Evolutionary conservation across 2,113 vertebrate species (phyloP), one percentile per base, ranked within the genome.

Genomic region (Aegotheles bennettii): DNA sequence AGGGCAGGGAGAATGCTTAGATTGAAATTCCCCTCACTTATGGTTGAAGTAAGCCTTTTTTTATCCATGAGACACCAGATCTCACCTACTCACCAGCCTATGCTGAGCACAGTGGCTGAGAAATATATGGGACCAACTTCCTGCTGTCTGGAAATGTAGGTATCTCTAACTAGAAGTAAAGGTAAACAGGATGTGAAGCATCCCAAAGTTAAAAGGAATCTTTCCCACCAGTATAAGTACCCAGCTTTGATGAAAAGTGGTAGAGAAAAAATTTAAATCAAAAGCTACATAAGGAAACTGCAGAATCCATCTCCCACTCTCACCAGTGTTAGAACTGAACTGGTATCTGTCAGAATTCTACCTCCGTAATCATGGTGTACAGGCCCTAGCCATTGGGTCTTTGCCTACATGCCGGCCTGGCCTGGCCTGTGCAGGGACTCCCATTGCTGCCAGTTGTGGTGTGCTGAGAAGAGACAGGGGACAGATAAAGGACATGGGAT

Each of bases 401-500:
- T 38, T 20, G 50, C 42, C 71, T 38, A 3, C 11, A 2, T 8
- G 26, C 35, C 10, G 2, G 43, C 31, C 47, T 81, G 48, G 57
- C 11, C 3, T 10, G 42, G 11, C 16, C 0, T 29, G 23, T 48
- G 16, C 36, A 47, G 14, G 24, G 10, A 45, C 43, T 61, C 40
- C 26, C 54, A 9, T 3, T 31, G 23, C 7, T 5, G 6, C 12
- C 42, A 20, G 31, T 7, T 79, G 63, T 35, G 59, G n/a, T 45
- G 51, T 51, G 59, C 79, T 24, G 48, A 51, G 67, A 45, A 60
- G 26, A 38, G 31, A 56, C 3, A 2, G 69, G 53, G 56, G 76
- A 38, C 40, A 29, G 57, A 13, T 2, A 74, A 63, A 1, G 0
- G 38, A 50, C 8, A 13, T 4, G 28, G 11, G 8, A 0, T 9